Conservation (phyloP, 1,140 invertebrate genomes). For the Mya arenaria region DNA sequence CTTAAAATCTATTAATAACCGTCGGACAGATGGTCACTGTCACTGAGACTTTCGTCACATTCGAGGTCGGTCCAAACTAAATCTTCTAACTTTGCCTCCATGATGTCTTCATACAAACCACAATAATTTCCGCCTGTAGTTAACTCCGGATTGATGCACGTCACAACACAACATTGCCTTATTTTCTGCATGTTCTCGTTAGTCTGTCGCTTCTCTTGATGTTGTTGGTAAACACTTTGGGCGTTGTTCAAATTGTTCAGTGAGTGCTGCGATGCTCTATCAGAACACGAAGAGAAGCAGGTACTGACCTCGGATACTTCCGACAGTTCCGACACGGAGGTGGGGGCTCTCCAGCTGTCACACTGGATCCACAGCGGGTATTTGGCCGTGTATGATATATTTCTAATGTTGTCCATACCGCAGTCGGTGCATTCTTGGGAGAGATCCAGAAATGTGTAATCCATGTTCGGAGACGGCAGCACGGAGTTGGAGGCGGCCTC, state of each 20-base stretch:
- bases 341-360: conserved; percentile 17
- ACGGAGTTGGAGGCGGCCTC: conserved; percentile 29
- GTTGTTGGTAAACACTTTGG: not conserved
- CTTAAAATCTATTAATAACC: not conserved
- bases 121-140: conserved; percentile 28
- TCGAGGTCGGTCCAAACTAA: not conserved
- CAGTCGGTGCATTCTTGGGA: conserved; percentile 21
- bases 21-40: no score
- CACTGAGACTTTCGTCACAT: not conserved
- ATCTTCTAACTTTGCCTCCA: conserved; percentile 54
- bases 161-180: not conserved
- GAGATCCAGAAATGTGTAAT: conserved; percentile 51
- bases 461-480: conserved; percentile 33
- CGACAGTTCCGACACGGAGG: conserved; percentile 39
- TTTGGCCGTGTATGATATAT: conserved; percentile 46
- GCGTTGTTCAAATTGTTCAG: not conserved
- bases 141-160: not conserved
- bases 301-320: conserved; percentile 42
- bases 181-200: not conserved
- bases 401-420: not conserved
- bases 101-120: conserved; percentile 49
- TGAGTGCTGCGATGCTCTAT: not conserved
- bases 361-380: conserved; percentile 50
- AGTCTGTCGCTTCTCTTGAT: not conserved
- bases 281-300: not conserved